Conservation (phyloP, 2,113 vertebrate genomes). For the Spea multiplicata region DNA sequence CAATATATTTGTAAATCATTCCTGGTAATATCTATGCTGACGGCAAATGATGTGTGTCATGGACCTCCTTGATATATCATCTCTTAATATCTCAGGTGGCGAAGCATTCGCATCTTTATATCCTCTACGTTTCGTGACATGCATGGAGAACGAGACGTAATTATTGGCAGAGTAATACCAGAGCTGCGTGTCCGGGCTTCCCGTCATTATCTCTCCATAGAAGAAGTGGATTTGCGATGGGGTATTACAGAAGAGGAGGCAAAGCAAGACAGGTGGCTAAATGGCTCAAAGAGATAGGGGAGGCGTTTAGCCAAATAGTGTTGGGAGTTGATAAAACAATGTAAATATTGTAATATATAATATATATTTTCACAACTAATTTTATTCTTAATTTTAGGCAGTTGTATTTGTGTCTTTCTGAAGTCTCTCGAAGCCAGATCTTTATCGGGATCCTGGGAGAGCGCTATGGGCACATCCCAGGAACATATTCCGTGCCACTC, state of each 20-base stretch:
- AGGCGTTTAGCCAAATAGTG: too few relatives aligned
- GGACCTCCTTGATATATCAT: neutral
- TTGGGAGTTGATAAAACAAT: too few relatives aligned
- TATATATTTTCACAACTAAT: neutral
- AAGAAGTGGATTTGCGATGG: constrained; percentile 86
- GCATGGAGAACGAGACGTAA: constrained; percentile 79
- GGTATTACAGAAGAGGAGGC: constrained; percentile 81
- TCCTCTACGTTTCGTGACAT: constrained; percentile 91
- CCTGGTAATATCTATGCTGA: neutral
- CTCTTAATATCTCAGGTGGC: constrained; percentile 68
- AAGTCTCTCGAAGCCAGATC: constrained; percentile 80
- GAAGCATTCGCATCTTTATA: constrained; percentile 75
- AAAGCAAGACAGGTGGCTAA: constrained; percentile 57
- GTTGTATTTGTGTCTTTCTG: constrained; percentile 75
- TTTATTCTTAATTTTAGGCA: constrained; percentile 53
- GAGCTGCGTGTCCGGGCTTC: constrained; percentile 74
- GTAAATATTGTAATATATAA: neutral
- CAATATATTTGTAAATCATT: neutral
- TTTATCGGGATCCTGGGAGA: constrained; percentile 81
- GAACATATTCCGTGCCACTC: constrained; percentile 68
- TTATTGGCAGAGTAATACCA: constrained; percentile 76
- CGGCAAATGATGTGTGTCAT: neutral
- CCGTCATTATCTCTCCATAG: constrained; percentile 66
- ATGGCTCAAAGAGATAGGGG: neutral
- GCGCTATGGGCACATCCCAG: constrained; percentile 74